Evolutionary conservation across 2,888 invertebrate species (phyloP).

Genomic region (Tenthredo distinguenda): DNA sequence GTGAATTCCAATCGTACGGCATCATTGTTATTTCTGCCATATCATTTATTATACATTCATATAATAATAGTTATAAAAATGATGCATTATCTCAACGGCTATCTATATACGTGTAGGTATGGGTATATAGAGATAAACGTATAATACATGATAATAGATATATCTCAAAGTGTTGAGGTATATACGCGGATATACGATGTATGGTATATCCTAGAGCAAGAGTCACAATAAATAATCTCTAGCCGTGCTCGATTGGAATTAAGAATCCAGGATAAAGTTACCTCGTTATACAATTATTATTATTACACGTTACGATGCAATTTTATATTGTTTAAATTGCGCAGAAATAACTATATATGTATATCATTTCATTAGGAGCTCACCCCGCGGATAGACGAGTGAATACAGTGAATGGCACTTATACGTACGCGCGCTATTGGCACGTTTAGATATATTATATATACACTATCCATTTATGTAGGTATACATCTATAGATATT

Average conservation of each 20-base stretch:
- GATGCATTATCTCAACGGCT: neutral
- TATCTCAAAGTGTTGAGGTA: no score
- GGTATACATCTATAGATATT: neutral
- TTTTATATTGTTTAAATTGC: no score
- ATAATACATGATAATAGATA: neutral
- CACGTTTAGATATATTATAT: neutral
- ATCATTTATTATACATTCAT: neutral
- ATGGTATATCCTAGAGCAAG: neutral
- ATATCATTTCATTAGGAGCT: neutral
- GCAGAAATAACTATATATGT: neutral
- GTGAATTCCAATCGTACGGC: slow-evolving; percentile 14
- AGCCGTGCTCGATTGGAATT: neutral
- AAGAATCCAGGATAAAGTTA: neutral
- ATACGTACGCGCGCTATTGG: slow-evolving; percentile 12
- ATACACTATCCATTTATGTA: neutral
- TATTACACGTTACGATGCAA: no score
- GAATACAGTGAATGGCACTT: slow-evolving; percentile 32
- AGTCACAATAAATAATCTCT: neutral
- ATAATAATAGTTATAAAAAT: neutral
- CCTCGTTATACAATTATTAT: neutral
- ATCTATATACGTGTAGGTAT: neutral
- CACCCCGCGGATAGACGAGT: slow-evolving; percentile 36
- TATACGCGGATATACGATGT: neutral
- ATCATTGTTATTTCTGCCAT: neutral
- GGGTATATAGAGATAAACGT: neutral